phyloP scores from a whole-genome alignment of 1,140 invertebrate genomes.

The Rhyacophila brunnea region DNA sequence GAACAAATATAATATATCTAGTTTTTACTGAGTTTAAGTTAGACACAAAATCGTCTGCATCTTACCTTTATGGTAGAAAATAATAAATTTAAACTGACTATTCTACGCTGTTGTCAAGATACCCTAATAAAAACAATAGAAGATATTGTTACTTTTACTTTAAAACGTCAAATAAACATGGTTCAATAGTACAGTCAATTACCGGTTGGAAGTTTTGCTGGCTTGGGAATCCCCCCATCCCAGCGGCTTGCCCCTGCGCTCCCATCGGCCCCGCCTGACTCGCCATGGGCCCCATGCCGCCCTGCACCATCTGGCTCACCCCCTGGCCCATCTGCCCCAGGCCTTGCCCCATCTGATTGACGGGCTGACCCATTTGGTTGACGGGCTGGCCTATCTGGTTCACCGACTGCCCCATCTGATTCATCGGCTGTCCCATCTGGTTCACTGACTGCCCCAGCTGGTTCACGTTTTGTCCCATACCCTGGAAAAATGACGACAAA shows the following conservation, averaged over 20 bases:
- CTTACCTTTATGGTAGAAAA: too few species aligned
- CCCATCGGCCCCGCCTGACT: conserved; percentile 51
- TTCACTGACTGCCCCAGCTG: conserved; percentile 32
- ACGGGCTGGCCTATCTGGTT: conserved; percentile 49
- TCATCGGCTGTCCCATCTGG: conserved; percentile 37
- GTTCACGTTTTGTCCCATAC: conserved; percentile 44
- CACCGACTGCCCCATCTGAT: conserved; percentile 51
- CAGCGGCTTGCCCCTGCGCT: conserved; percentile 52
- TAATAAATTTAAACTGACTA: too few species aligned
- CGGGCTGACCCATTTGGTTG: conserved; percentile 44
- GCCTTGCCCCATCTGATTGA: conserved; percentile 44
- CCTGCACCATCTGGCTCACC: conserved; percentile 34
- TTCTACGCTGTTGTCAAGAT: too few species aligned
- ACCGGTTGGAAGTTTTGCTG: conserved; percentile 55
- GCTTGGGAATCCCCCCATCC: conserved; percentile 55
- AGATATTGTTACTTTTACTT: too few species aligned
- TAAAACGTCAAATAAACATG: too few species aligned
- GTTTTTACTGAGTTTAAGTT: too few species aligned
- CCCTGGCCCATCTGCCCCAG: conserved; percentile 49
- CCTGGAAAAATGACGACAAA: too few species aligned
- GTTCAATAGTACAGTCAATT: too few species aligned
- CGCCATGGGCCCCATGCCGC: conserved; percentile 49
- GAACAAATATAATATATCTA: too few species aligned
- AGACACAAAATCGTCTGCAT: too few species aligned
- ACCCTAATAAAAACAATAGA: too few species aligned